These are phyloP conservation scores for Acanthoscelides obtectus DNA, from an alignment of 2,888 invertebrate species.

Conservation along the genomic window DNA sequence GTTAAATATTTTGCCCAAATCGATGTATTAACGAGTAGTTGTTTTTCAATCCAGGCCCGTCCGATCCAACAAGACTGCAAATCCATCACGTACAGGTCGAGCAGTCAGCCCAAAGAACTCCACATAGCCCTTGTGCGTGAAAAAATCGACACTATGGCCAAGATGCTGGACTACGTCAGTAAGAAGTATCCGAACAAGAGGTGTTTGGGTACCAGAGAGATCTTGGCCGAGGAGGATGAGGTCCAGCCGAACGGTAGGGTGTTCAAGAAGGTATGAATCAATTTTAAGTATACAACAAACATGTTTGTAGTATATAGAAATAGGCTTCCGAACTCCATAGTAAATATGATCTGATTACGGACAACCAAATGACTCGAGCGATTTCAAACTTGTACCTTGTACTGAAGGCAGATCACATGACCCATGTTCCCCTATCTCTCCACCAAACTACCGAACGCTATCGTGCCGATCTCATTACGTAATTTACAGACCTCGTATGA, in stretches of 20 bases:
- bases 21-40: background rate
- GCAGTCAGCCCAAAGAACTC: constrained; percentile 63
- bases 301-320: no score
- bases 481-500: no score
- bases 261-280: constrained; percentile 78
- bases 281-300: constrained; percentile 3
- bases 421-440: no score
- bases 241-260: constrained; percentile 88
- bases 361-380: no score
- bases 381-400: no score
- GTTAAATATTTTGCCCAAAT: no score
- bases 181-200: constrained; percentile 66
- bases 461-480: no score
- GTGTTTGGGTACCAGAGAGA: constrained; percentile 86
- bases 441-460: no score
- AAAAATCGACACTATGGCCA: constrained; percentile 76
- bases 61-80: constrained; percentile 60
- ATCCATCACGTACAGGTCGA: constrained; percentile 69
- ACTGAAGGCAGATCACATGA: no score
- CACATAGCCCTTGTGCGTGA: constrained; percentile 71
- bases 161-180: constrained; percentile 76
- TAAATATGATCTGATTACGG: no score
- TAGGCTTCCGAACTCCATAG: no score
- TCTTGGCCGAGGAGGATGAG: constrained; percentile 91
- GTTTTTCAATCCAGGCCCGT: constrained; percentile 57